Base-by-base conservation (phyloP, 2,888 invertebrate genomes). In the Acleris emargana region DNA sequence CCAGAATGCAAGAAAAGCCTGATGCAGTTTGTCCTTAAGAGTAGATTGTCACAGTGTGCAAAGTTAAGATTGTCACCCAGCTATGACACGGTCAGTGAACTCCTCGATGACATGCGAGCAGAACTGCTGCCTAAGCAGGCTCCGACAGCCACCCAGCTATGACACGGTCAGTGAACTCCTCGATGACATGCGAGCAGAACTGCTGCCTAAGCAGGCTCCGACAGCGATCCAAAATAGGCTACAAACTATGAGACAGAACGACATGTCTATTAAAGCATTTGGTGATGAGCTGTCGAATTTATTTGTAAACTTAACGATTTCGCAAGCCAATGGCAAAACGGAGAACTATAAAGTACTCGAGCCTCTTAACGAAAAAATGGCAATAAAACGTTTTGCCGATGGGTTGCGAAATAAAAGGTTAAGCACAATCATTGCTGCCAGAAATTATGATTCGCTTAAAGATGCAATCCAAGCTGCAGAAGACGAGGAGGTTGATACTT, bases 1-100 rank as follows among this genome's bases (percentile, higher is more conserved):
- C 16, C 25, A 16, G 60, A 58, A 3, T 58, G 38, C 11, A 42
- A 67, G 13, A 52, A 13, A 16, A 51, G 60, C n/a, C 60, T 63
- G 20, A 61, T 67, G 18, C 38, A 55, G 45, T 68, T 60, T 55
- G 61, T 64, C 7, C 45, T 64, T 18, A 64, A 67, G 43, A 67
- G 58, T 17, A 53, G 67, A 32, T 16, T 67, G n/a, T 58, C 69
- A 13, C 58, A 64, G 18, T 16, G 28, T 16, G 58, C 67, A 3
- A 67, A 69, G 45, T 59, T 64, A n/a, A 61, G 22, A 32, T 47
- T 67, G 53, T 11, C 16, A 16, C 5, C 32, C 3, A 32, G 20
- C 5, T 68, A 68, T 45, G 18, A 18, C 18, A 18, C 25, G 22
- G 55, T 69, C 18, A 13, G 7, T 13, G 58, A 20, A 6, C 45